A percentile compares a stretch with the other conserved stretches of the same genome.
Conservation (phyloP, 2,113 vertebrate species). For the Scytalopus superciliaris region DNA sequence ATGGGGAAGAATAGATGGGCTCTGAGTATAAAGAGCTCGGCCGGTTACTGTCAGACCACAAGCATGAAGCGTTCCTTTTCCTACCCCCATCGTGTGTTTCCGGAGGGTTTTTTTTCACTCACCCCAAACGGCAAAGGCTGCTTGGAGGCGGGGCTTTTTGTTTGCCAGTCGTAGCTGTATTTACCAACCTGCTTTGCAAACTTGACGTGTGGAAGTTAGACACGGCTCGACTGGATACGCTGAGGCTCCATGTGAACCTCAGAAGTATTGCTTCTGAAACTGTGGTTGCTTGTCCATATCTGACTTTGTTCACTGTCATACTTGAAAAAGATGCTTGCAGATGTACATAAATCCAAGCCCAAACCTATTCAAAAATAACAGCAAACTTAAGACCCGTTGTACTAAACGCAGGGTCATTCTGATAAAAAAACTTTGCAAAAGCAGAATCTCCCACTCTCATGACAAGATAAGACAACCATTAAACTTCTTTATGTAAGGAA, state of each 20-base stretch:
- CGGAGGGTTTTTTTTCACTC: background rate
- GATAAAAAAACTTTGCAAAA: background rate
- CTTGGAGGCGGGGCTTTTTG: background rate
- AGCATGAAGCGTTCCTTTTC: background rate
- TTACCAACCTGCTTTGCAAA: background rate
- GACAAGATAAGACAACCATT: background rate
- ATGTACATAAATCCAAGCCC: background rate
- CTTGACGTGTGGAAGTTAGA: background rate
- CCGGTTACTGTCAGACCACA: background rate
- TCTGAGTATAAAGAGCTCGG: background rate
- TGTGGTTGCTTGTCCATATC: background rate
- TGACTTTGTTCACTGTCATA: background rate
- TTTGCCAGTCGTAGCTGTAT: background rate
- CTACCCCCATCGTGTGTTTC: rapidly evolving
- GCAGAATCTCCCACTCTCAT: rapidly evolving
- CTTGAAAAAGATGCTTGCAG: background rate
- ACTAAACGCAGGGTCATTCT: background rate
- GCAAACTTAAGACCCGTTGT: background rate
- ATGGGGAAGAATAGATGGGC: background rate
- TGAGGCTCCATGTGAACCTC: background rate
- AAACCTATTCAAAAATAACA: background rate
- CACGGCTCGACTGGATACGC: rapidly evolving
- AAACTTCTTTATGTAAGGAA: background rate
- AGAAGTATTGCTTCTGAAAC: background rate
- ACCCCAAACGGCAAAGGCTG: background rate